Conservation (phyloP, 2,113 vertebrate genomes). For the Dryoscopus gambensis region DNA sequence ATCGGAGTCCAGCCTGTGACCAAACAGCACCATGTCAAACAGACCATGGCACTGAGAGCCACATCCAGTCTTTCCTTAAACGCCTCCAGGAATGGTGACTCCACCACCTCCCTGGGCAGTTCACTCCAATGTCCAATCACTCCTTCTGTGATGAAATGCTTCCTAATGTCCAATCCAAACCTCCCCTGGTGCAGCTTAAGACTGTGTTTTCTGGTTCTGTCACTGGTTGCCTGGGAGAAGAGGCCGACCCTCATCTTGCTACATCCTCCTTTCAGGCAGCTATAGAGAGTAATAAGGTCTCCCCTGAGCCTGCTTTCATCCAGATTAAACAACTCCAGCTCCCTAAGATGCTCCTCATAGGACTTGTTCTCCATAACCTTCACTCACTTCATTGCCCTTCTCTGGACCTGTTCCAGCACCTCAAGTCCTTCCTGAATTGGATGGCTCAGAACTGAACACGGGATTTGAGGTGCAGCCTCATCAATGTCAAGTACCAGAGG, state of each 20-base stretch:
- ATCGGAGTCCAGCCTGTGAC: neutral
- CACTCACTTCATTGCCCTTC: neutral
- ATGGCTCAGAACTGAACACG: neutral
- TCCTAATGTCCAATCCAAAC: neutral
- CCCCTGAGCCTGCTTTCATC: neutral
- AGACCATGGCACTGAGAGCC: neutral
- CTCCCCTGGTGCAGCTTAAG: neutral
- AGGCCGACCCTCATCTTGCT: rapidly evolving
- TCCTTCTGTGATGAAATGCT: neutral
- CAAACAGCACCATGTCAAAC: neutral
- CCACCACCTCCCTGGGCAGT: neutral
- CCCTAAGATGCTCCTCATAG: neutral
- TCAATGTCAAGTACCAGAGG: too few relatives aligned
- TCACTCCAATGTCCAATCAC: neutral
- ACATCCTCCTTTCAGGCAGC: neutral
- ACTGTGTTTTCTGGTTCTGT: too few relatives aligned
- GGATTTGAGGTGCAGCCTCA: neutral
- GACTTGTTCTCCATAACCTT: neutral
- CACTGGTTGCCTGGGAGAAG: neutral
- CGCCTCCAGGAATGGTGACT: neutral
- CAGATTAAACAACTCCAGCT: neutral
- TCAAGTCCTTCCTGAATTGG: neutral
- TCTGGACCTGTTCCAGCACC: neutral
- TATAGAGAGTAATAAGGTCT: neutral
- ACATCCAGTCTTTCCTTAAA: neutral